phyloP scores from a whole-genome alignment of 2,888 invertebrate species.

The Caenorhabditis sp. region DNA sequence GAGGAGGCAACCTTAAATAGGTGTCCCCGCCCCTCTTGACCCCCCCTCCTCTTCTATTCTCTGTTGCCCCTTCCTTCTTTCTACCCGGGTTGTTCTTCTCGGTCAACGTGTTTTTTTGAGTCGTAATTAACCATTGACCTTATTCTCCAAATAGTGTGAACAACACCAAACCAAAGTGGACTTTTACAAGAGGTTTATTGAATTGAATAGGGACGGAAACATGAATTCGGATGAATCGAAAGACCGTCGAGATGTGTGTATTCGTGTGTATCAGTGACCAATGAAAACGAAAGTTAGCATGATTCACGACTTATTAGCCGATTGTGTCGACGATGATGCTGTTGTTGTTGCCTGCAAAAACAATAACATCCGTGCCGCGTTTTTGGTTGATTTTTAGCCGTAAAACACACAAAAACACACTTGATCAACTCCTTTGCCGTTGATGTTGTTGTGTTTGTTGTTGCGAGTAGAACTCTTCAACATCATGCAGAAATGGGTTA shows the following conservation, averaged over 20 bases:
- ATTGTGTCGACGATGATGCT: conserved; percentile 13
- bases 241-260: background rate
- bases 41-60: too few species aligned
- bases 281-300: conserved; percentile 40
- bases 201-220: background rate
- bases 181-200: conserved; percentile 27
- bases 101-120: conserved; percentile 31
- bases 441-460: too few species aligned
- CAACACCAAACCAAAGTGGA: conserved; percentile 18
- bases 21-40: conserved; percentile 13
- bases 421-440: too few species aligned
- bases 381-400: conserved; percentile 23
- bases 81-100: conserved; percentile 43
- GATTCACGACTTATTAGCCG: conserved; percentile 54
- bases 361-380: conserved; percentile 34
- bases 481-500: conserved; percentile 56
- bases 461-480: conserved; percentile 49
- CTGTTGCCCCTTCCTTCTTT: too few species aligned
- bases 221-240: background rate
- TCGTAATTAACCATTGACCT: conserved; percentile 40
- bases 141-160: conserved; percentile 7
- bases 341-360: conserved; percentile 40
- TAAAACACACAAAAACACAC: conserved; percentile 41
- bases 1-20: conserved; percentile 37
- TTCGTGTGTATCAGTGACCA: conserved; percentile 25